phyloP scores from a whole-genome alignment of 1,140 invertebrate species.

The Ptiloglossa arizonensis region DNA sequence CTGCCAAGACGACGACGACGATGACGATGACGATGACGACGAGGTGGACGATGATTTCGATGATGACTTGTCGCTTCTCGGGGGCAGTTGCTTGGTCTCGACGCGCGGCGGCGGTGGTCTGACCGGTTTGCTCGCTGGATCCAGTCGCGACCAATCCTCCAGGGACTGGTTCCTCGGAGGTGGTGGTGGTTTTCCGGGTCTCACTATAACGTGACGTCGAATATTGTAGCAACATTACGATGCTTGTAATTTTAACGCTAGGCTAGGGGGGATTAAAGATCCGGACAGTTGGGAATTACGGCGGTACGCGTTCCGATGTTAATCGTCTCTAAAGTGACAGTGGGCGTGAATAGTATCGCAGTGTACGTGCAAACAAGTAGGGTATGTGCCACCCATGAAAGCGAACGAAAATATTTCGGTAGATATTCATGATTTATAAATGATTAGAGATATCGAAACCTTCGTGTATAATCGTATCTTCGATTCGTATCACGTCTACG shows the following conservation, averaged over 20 bases:
- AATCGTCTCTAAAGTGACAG: not conserved
- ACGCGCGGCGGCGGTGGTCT: slow-evolving; percentile 88
- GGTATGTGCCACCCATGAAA: too few relatives aligned
- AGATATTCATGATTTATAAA: too few relatives aligned
- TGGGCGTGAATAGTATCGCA: too few relatives aligned
- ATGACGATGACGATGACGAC: slow-evolving; percentile 72
- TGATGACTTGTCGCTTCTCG: slow-evolving; percentile 73
- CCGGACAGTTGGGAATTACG: not conserved
- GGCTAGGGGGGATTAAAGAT: not conserved
- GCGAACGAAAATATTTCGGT: too few relatives aligned
- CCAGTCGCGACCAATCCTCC: slow-evolving; percentile 79
- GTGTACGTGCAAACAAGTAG: too few relatives aligned
- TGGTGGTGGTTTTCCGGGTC: slow-evolving; percentile 84
- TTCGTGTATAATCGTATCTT: too few relatives aligned
- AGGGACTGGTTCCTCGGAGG: slow-evolving; percentile 83
- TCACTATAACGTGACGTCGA: slow-evolving; percentile 68
- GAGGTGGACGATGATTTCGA: slow-evolving; percentile 71
- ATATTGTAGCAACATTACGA: not conserved
- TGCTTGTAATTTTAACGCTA: not conserved
- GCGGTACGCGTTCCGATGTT: not conserved
- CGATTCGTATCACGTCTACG: too few relatives aligned
- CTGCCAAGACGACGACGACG: slow-evolving; percentile 76
- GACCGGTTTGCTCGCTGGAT: slow-evolving; percentile 82
- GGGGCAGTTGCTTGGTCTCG: slow-evolving; percentile 81
- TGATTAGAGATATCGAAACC: too few relatives aligned